A percentile compares a stretch with the other conserved stretches of the same genome.
phyloP scores from a whole-genome alignment of 2,888 invertebrate genomes.

The Ectemnius continuus region DNA sequence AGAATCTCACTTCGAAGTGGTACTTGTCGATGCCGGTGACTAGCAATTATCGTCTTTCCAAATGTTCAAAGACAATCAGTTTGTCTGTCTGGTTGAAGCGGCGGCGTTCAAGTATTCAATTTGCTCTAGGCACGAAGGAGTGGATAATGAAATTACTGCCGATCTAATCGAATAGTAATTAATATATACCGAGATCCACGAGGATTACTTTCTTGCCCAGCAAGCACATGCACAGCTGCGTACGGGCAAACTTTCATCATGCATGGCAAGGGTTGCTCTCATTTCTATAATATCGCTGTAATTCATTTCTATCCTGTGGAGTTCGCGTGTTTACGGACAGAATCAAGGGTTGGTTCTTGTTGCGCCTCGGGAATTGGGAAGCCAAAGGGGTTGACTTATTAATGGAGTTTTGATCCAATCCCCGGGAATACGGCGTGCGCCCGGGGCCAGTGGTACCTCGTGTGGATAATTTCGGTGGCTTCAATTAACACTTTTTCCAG shows the following conservation, averaged over 20 bases:
- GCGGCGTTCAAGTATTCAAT: neutral
- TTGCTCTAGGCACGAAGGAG: too few relatives aligned
- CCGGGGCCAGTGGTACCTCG: neutral
- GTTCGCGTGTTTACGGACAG: constrained; percentile 26
- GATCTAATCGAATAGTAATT: too few relatives aligned
- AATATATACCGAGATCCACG: neutral
- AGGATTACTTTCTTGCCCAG: neutral
- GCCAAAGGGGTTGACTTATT: constrained; percentile 64
- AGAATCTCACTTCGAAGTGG: constrained; percentile 50
- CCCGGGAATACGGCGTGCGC: constrained; percentile 34
- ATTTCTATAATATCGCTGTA: constrained; percentile 22
- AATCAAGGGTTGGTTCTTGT: constrained; percentile 17
- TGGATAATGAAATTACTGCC: too few relatives aligned
- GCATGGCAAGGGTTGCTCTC: neutral
- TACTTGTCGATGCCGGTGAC: constrained; percentile 55
- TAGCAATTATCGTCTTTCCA: constrained; percentile 43
- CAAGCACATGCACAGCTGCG: neutral
- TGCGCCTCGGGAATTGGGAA: constrained; percentile 33
- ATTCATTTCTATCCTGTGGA: constrained; percentile 14
- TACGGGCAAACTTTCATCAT: neutral
- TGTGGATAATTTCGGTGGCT: constrained; percentile 48
- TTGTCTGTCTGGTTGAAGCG: neutral
- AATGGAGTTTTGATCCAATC: constrained; percentile 64
- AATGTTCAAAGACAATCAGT: constrained; percentile 23
- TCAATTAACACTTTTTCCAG: constrained; percentile 60